Percentiles rank a stretch among this genome's conserved stretches.
phyloP scores from a whole-genome alignment of 1,140 invertebrate species.

The Paramacrobiotus metropolitanus region DNA sequence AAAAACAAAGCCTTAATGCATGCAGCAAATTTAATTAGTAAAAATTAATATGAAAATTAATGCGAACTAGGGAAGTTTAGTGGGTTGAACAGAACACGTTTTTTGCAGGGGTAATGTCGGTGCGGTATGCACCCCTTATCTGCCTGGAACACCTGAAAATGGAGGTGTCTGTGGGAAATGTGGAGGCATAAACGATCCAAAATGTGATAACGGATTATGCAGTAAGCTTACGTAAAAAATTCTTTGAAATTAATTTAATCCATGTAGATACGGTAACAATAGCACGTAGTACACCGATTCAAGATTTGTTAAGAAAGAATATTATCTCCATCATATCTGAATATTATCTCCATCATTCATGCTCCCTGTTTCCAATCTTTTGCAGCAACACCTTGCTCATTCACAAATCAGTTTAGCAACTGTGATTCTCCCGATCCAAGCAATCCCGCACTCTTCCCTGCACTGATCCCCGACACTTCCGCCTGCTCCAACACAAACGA shows the following conservation, averaged over 20 bases:
- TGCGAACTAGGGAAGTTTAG: neutral
- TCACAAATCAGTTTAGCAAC: neutral
- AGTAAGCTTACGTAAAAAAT: neutral
- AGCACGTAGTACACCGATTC: no score
- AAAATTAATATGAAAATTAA: neutral
- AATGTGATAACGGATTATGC: neutral
- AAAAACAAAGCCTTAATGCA: no score
- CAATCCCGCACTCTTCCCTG: neutral
- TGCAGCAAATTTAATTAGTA: neutral
- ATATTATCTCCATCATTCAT: neutral
- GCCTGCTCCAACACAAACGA: neutral
- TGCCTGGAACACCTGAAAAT: neutral
- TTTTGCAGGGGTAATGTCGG: neutral
- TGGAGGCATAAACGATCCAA: neutral
- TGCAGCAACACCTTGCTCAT: neutral
- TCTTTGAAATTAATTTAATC: neutral
- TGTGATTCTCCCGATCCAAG: neutral
- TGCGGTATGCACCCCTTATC: neutral
- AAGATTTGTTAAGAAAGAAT: no score
- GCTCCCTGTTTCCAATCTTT: neutral
- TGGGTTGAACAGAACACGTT: neutral
- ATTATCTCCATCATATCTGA: neutral
- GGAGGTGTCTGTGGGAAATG: neutral
- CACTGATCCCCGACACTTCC: neutral
- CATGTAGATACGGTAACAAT: no score